A percentile compares a stretch with the other conserved stretches of the same genome.
Evolutionary conservation across 2,888 invertebrate species (phyloP).

Genomic region (Aplocera efformata): DNA sequence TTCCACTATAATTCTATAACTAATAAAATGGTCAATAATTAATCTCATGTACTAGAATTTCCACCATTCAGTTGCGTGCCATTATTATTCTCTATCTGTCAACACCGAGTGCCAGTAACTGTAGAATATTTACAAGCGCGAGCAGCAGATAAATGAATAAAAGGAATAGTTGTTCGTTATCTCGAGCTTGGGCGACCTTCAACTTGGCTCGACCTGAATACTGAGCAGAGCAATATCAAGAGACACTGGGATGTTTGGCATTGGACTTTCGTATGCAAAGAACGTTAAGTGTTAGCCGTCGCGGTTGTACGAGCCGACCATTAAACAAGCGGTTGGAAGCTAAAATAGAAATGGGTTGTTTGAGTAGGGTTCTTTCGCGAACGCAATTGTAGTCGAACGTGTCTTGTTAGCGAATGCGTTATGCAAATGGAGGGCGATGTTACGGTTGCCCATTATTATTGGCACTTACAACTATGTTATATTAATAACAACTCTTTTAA

Average conservation of each 20-base stretch:
- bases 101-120: slow-evolving; percentile 23
- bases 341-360: slow-evolving; percentile 79
- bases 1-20: no score
- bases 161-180: slow-evolving; percentile 63
- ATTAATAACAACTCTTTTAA: slow-evolving; percentile 18
- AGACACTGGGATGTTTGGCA: slow-evolving; percentile 67
- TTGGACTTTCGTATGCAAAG: slow-evolving; percentile 78
- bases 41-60: no score
- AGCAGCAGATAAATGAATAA: slow-evolving; percentile 42
- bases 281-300: slow-evolving; percentile 78
- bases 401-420: slow-evolving; percentile 78
- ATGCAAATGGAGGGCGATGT: slow-evolving; percentile 57
- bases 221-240: slow-evolving; percentile 70
- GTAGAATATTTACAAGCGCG: slow-evolving; percentile 28
- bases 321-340: slow-evolving; percentile 76
- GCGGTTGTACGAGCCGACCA: slow-evolving; percentile 77
- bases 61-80: slow-evolving; percentile 6
- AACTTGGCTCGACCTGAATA: slow-evolving; percentile 66
- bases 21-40: no score
- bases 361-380: slow-evolving; percentile 79
- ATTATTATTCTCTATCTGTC: slow-evolving; percentile 26
- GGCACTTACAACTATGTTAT: slow-evolving; percentile 29
- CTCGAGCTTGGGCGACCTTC: slow-evolving; percentile 71
- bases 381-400: slow-evolving; percentile 77
- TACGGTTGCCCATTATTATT: slow-evolving; percentile 39